Evolutionary conservation across 2,797 vertebrate genomes (phyloP), one percentile per base, ranked within the genome.

Genomic region (Acanthis flammea): DNA sequence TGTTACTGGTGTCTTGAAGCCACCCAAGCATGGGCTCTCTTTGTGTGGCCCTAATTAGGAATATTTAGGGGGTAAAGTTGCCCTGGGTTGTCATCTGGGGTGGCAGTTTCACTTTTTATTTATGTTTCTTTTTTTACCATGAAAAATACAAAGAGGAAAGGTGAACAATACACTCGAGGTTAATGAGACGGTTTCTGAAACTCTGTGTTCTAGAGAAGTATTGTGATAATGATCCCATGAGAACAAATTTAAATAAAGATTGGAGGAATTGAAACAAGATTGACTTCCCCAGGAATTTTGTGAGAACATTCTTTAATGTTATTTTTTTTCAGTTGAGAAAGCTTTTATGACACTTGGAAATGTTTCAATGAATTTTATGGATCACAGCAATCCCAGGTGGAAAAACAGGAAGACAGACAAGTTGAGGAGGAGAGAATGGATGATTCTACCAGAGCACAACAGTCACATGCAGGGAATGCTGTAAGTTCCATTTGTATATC

Each of bases 201-300:
- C 83, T 68, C 16, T 2, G 2, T 79, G 84, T 82, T 28, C 77
- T 85, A 31, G 41, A 82, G 53, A 82, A 73, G 42, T 50, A 42
- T 45, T 71, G 41, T n/a, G 50, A 92, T 92, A 93, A 88, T 88
- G 89, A 91, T n/a, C 78, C 74, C 1, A 0, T 66, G 85, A 92
- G 81, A 91, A 89, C 63, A 91, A 81, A 80, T 83, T 55, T 77
- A 74, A 82, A 90, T 88, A 61, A 76, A 85, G 58, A 51, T 47
- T 55, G 83, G 58, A 88, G 44, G 63, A 92, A 87, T 19, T 85
- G 86, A 86, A 89, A 85, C 39, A 86, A 78, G 44, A 51, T 30
- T 51, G 47, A 60, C 44, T 96, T 89, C 33, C 35, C 14, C 19
- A 47, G 67, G 37, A 78, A 44, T 86, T 76, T 41, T 66, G 33